Evolutionary conservation across 2,888 invertebrate genomes (phyloP), one percentile per base, ranked within the genome.

Genomic region (Tachystola acroxantha): DNA sequence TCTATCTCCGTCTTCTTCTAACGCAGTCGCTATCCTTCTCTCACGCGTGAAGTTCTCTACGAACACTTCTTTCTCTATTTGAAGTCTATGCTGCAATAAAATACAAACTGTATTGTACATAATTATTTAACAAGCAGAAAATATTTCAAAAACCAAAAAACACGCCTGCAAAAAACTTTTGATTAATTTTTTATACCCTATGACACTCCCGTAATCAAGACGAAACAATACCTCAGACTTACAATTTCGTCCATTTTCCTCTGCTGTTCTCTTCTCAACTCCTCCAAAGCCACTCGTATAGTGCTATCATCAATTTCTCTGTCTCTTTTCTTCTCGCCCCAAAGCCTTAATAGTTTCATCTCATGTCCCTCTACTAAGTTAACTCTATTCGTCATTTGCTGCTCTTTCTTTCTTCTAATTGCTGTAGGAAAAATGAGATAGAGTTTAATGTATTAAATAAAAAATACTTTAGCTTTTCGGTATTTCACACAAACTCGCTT

Each of bases 361-460:
- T 76, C 57, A 27, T 76, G 71, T 0, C 78, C 81, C 50, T 78
- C 74, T 47, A 79, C 65, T 42, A 61, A 82, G 54, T 82, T 84
- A n/a, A 34, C 50, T 45, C 55, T 78, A 43, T 85, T 84, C 7
- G 43, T 53, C 39, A 55, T 47, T 43, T 85, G 81, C 36, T 80
- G 74, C 6, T 77, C 72, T 43, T 69, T 79, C 44, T 81, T 85
- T 36, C 59, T 71, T 53, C 64, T 77, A 19, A 81, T 65, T 37
- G 64, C 86, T 86, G 49, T n/a, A 22, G 64, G 64, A 10, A 13
- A 30, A 19, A 6, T 16, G 3, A 3, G 16, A 16, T 4, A n/a
- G n/a, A n/a, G n/a, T n/a, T n/a, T n/a, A n/a, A n/a, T n/a, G n/a
- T n/a, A n/a, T n/a, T n/a, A n/a, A n/a, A n/a, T n/a, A n/a, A n/a